Evolutionary conservation across 2,888 invertebrate species (phyloP).

Genomic region (Yponomeuta evonymella): DNA sequence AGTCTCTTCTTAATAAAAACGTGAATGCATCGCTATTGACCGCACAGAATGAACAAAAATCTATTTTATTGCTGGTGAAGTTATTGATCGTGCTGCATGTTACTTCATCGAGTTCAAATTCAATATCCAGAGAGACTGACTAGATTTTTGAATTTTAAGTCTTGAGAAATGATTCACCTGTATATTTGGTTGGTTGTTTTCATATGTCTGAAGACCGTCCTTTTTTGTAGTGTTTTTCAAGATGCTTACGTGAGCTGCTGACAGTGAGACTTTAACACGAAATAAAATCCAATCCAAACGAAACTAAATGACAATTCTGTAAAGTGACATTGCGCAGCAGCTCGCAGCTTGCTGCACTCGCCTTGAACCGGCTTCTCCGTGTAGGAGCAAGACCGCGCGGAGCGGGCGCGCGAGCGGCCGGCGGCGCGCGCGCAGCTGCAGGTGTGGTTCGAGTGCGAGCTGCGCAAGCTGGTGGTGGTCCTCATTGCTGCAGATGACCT

Average conservation of each 20-base stretch:
- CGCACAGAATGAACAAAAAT: constrained; percentile 44
- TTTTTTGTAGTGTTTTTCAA: constrained; percentile 23
- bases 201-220: constrained; percentile 25
- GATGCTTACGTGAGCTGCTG: constrained; percentile 28
- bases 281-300: not conserved
- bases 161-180: constrained; percentile 34
- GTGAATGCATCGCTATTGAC: constrained; percentile 41
- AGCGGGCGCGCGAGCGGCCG: constrained; percentile 77
- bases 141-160: constrained; percentile 55
- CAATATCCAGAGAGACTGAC: constrained; percentile 49
- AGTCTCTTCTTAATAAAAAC: constrained; percentile 14
- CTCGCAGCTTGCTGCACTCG: constrained; percentile 20
- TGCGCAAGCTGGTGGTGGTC: constrained; percentile 88
- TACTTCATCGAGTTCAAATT: constrained; percentile 50
- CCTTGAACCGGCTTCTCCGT: constrained; percentile 22
- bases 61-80: constrained; percentile 41
- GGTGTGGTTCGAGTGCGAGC: constrained; percentile 91
- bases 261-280: constrained; percentile 29
- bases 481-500: constrained; percentile 91
- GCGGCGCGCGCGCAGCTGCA: constrained; percentile 90
- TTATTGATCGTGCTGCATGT: constrained; percentile 64
- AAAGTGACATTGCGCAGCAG: constrained; percentile 31
- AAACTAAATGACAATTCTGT: not conserved
- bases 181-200: constrained; percentile 29
- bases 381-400: constrained; percentile 62